Evolutionary conservation across 2,888 invertebrate species (phyloP), one percentile per base, ranked within the genome.

Genomic region (Cephus runcator): DNA sequence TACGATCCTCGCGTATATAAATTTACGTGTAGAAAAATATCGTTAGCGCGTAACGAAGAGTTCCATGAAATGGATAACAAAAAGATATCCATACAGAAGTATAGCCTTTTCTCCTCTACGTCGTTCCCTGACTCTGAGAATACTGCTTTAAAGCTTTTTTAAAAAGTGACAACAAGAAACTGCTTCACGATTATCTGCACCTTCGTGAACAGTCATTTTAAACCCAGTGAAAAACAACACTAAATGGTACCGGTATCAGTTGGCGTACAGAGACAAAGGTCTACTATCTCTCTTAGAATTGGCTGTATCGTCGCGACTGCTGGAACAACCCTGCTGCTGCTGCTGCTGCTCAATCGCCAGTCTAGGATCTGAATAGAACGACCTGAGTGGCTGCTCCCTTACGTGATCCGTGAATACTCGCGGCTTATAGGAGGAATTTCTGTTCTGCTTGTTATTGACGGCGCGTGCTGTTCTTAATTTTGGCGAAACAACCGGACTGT

Each of bases 331-430:
- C 40, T 83, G 73, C 77, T 84, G 33, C 77, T 36, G 36, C 36
- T 36, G 23, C 9, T 56, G 82, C 79, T 86, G 87, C 73, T 89
- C 89, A 6, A 85, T 76, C 23, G 88, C 86, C 76, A 90, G 82
- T 77, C 87, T 85, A 12, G 90, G 90, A 82, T 90, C 90, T 15
- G 90, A 90, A 76, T 90, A 87, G 79, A 87, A 90, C 0, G 90
- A 88, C 77, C 89, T 86, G 34, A 89, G 79, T 23, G 88, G 88
- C 34, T 88, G 87, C 75, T 89, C 89, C 75, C 90, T 87, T 12
- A 90, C 84, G 77, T 89, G 87, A 83, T 90, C 90, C 71, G 88
- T 88, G 56, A 88, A 88, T 12, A 90, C 75, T 77, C 90, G 82
- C 23, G 83, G 85, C 77, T 83, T 83, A 75, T 83, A 84, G 31